Evolutionary conservation across 2,113 vertebrate species (phyloP), one percentile per base, ranked within the genome.

Genomic region (Colinus virginianus): DNA sequence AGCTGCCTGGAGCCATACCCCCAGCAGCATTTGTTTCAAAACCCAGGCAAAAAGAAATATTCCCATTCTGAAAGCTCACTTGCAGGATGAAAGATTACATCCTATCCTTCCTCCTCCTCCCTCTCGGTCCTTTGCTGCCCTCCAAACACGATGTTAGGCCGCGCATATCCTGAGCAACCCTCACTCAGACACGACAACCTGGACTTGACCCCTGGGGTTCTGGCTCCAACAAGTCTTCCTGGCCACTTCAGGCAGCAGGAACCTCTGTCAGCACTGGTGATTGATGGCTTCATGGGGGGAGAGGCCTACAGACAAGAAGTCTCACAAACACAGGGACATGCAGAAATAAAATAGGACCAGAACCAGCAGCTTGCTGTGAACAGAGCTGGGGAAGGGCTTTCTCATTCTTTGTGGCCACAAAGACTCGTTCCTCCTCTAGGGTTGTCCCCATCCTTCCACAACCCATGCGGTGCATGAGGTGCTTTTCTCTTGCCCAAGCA

Each of bases 201-300:
- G 98, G 98, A 98, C 98, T 98, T 98, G 98, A 98, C 98, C 98
- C 97, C 98, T 97, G 98, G 87, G 97, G 97, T 97, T 97, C 97
- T 98, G 98, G 98, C 98, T 98, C 98, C 97, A 94, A 91, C 0
- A 48, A 98, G 98, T 98, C 98, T 98, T 98, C 96, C 97, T 94
- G 96, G 83, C 66, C 40, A 1, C 70, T 96, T 81, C 1, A 4
- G 90, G 93, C 95, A 96, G 93, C 96, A 96, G 96, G 94, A 96
- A 96, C 95, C 81, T 95, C 93, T 98, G 97, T 96, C 96, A 96
- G 59, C 4, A 0, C 71, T 15, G 5, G 76, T 97, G 97, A 97
- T 96, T 92, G 93, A 97, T 97, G 93, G 85, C 18, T 96, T 94
- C 94, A 84, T 63, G 84, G 94, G 92, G 96, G 93, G 85, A 91